Evolutionary conservation across 2,113 vertebrate species (phyloP).

Genomic region (Gobiocypris rarus): DNA sequence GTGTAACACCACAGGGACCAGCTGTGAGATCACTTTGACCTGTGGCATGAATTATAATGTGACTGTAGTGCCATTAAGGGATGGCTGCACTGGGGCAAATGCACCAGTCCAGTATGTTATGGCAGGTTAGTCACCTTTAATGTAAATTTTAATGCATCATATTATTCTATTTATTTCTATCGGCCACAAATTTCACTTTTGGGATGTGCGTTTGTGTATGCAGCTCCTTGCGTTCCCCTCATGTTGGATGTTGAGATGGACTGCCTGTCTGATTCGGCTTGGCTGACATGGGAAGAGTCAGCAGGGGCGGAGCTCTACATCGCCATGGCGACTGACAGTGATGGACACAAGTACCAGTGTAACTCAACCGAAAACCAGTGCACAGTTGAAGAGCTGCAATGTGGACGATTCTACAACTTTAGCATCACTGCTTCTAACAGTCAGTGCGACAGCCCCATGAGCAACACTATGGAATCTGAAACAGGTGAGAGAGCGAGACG

Average conservation of each 20-base stretch:
- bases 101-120: constrained; percentile 58
- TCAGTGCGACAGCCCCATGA: constrained; percentile 69
- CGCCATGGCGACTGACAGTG: constrained; percentile 51
- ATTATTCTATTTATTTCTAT: no score
- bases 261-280: constrained; percentile 73
- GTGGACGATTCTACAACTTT: constrained; percentile 72
- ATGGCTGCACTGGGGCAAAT: constrained; percentile 67
- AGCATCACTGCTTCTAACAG: constrained; percentile 64
- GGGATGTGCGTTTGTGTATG: constrained; percentile 24
- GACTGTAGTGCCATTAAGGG: constrained; percentile 65
- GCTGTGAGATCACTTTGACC: constrained; percentile 66
- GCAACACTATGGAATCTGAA: constrained; percentile 64
- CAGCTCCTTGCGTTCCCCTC: constrained; percentile 73
- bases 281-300: constrained; percentile 66
- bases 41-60: constrained; percentile 73
- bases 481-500: constrained; percentile 64
- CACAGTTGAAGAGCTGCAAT: constrained; percentile 64
- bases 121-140: constrained; percentile 63
- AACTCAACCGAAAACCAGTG: constrained; percentile 64
- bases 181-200: background rate
- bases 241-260: constrained; percentile 70
- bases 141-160: background rate
- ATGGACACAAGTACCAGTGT: constrained; percentile 61
- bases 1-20: constrained; percentile 59
- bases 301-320: constrained; percentile 64